Conservation (phyloP, 1,140 invertebrate species). For the Teleogryllus occipitalis region DNA sequence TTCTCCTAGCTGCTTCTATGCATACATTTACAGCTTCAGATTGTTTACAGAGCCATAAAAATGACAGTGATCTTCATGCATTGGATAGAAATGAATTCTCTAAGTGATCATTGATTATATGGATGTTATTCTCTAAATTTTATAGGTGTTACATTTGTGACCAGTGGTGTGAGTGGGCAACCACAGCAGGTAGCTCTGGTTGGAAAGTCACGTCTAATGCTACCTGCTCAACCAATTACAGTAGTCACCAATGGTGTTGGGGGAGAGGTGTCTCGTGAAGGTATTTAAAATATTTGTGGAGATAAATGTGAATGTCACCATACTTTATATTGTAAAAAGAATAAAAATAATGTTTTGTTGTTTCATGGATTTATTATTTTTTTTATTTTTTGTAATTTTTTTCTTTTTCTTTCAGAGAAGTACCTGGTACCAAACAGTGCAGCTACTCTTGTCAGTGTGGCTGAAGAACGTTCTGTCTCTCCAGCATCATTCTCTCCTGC, state of each 20-base stretch:
- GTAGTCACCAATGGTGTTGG: conserved; percentile 53
- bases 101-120: too few species aligned
- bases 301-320: background rate
- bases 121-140: background rate
- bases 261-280: conserved; percentile 46
- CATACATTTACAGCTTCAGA: too few species aligned
- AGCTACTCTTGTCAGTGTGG: conserved; percentile 26
- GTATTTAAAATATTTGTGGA: conserved; percentile 30
- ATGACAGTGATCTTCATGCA: too few species aligned
- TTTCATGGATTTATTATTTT: background rate
- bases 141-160: conserved; percentile 23
- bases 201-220: conserved; percentile 34
- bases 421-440: conserved; percentile 39
- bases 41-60: too few species aligned
- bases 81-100: too few species aligned
- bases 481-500: conserved; percentile 42
- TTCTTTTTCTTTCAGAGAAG: conserved; percentile 33
- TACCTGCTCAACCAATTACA: conserved; percentile 47
- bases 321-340: background rate
- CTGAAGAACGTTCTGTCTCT: conserved; percentile 41
- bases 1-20: too few species aligned
- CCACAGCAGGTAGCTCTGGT: conserved; percentile 39
- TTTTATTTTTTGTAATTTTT: conserved; percentile 8
- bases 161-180: conserved; percentile 17
- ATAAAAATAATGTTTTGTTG: conserved; percentile 1